phyloP scores from a whole-genome alignment of 2,113 vertebrate species.

The Danionella cerebrum region DNA sequence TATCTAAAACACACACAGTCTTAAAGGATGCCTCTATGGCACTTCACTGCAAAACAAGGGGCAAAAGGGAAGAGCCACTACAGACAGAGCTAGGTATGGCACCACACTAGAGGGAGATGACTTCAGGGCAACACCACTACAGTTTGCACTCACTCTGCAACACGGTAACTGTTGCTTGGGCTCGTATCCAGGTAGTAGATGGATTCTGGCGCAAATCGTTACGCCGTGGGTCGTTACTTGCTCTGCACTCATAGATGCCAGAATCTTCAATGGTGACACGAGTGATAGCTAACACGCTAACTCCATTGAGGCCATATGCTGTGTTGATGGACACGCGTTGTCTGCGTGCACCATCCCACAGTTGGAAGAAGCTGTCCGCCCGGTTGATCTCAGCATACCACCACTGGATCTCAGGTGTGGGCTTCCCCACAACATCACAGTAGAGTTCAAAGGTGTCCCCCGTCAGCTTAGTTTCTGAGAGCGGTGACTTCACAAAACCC shows the following conservation, averaged over 20 bases:
- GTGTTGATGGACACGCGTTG: constrained; percentile 87
- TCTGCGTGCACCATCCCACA: constrained; percentile 89
- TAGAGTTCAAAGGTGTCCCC: constrained; percentile 95
- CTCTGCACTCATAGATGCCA: constrained; percentile 95
- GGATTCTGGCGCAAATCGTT: constrained; percentile 93
- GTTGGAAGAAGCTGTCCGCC: constrained; percentile 90
- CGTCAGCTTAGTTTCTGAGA: constrained; percentile 94
- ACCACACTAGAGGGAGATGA: not conserved
- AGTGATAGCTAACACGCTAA: constrained; percentile 84
- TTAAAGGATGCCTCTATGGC: not conserved
- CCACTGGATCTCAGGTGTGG: constrained; percentile 98
- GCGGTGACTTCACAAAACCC: constrained; percentile 94
- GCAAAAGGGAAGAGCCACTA: not conserved
- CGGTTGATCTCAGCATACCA: constrained; percentile 96
- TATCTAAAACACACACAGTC: not conserved
- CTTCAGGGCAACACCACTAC: constrained; percentile 14
- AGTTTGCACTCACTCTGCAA: constrained; percentile 89
- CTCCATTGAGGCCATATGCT: constrained; percentile 82
- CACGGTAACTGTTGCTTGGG: constrained; percentile 91
- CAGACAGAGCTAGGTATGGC: not conserved
- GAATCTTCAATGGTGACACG: constrained; percentile 84
- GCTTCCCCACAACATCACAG: constrained; percentile 91
- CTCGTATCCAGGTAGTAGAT: constrained; percentile 92
- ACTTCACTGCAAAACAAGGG: not conserved
- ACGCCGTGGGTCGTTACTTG: constrained; percentile 91